phyloP scores from a whole-genome alignment of 2,888 invertebrate genomes.

The Cephus pygmeus region DNA sequence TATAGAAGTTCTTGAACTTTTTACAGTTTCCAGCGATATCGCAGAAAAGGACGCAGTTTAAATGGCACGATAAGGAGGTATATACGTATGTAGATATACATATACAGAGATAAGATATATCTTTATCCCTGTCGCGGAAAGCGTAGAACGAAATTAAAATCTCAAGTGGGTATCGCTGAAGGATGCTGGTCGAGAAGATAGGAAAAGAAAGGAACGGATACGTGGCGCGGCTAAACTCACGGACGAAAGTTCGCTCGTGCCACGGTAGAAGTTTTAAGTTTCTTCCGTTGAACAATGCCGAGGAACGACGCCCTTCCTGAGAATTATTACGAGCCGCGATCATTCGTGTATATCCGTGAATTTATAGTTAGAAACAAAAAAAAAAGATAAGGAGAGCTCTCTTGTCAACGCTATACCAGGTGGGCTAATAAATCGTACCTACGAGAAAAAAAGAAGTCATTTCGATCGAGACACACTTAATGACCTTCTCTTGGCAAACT shows the following conservation, averaged over 20 bases:
- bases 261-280: not conserved
- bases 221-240: not conserved
- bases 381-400: not conserved
- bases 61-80: too few species aligned
- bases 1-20: not conserved
- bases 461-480: not conserved
- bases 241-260: not conserved
- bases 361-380: not conserved
- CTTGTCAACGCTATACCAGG: not conserved
- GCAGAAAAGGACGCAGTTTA: not conserved
- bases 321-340: not conserved
- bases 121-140: not conserved
- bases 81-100: not conserved
- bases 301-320: not conserved
- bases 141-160: not conserved
- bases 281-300: not conserved
- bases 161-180: not conserved
- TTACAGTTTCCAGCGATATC: not conserved
- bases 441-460: not conserved
- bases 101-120: not conserved
- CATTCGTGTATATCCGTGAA: not conserved
- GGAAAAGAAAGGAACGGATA: not conserved
- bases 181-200: not conserved
- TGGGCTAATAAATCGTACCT: not conserved
- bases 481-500: not conserved